Conservation (phyloP, 2,113 vertebrate species). For the Clarias macrocephalus region DNA sequence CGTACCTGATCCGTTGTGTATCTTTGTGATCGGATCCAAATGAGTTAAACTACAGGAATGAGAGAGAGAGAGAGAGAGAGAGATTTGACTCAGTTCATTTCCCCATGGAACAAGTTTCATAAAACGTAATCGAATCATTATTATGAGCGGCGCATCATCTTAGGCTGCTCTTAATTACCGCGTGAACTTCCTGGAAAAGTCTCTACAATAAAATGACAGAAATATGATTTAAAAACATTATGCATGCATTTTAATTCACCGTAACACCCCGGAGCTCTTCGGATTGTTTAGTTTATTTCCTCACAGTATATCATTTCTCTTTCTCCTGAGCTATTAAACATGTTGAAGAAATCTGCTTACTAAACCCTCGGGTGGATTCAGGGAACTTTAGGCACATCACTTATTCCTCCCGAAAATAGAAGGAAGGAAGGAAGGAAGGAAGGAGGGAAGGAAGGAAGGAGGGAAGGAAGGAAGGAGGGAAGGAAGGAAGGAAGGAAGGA, state of each 20-base stretch:
- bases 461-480: too few relatives aligned
- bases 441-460: too few relatives aligned
- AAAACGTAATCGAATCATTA: neutral
- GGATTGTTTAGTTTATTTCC: neutral
- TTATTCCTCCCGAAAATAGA: neutral
- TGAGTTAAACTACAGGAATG: conserved; percentile 80
- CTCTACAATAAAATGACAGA: neutral
- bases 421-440: neutral
- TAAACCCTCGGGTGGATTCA: neutral
- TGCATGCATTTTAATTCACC: neutral
- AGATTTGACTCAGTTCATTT: neutral
- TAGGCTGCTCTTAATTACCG: neutral
- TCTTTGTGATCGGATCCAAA: conserved; percentile 95
- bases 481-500: too few relatives aligned
- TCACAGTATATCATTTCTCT: neutral
- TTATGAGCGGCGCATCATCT: neutral
- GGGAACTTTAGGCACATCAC: neutral
- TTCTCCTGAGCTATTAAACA: neutral
- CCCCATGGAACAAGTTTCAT: neutral
- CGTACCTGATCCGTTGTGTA: conserved; percentile 94
- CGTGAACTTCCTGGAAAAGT: neutral
- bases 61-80: neutral
- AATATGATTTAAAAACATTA: neutral
- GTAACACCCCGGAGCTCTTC: neutral
- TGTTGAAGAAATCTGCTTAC: neutral